Evolutionary conservation across 1,140 invertebrate genomes (phyloP), one percentile per base, ranked within the genome.

Genomic region (Bombus waltoni): DNA sequence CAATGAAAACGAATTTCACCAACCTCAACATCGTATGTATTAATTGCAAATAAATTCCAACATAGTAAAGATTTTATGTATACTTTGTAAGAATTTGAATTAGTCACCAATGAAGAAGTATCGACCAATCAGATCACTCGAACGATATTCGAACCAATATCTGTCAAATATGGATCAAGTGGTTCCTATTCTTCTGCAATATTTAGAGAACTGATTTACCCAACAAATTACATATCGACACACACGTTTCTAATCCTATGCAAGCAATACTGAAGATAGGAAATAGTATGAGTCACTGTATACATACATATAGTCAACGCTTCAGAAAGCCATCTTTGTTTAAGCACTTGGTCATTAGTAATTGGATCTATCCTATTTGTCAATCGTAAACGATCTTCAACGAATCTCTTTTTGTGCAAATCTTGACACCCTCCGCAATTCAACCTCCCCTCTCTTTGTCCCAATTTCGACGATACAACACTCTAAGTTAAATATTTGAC

Each of bases 401-500:
- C 42, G 78, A 80, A 40, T 80, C 44, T n/a, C 40, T 78, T 62
- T 44, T 44, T 22, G n/a, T 35, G 32, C 22, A 25, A 68, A n/a
- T 62, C n/a, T 9, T 13, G 32, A 3, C n/a, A 68, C 11, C 65
- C 78, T 68, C 3, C 11, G 4, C 25, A 32, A 35, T 42, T 62
- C 25, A 28, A 22, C 25, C 0, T 32, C 9, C 25, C 47, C 47
- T 25, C 28, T n/a, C 10, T 22, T 53, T 22, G 11, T 18, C 66
- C 22, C 32, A 68, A 57, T 75, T 57, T 35, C 47, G 47, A 75
- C 22, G 28, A 32, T 53, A 62, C 53, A 25, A 22, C 65, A 22
- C 38, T 42, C 62, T 3, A 70, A 84, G 73, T 74, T 89, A 92
- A 92, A 91, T 92, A 92, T 91, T 90, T 92, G 85, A 87, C 87